A percentile compares a stretch with the other conserved stretches of the same genome.
These are phyloP conservation scores for Campoletis raptor DNA, from an alignment of 2,888 invertebrate genomes.

Conservation along the genomic window DNA sequence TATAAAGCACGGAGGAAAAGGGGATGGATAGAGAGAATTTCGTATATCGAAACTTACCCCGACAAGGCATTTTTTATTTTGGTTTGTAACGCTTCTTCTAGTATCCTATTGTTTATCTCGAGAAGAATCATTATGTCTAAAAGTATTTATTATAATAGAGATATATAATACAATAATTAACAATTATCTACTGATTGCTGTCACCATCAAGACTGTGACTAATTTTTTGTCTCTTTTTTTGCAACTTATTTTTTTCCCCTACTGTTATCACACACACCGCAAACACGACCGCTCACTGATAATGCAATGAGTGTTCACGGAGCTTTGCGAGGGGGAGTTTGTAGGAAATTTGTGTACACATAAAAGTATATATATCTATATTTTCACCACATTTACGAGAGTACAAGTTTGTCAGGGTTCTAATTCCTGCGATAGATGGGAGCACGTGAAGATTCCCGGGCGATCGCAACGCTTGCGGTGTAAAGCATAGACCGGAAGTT, in stretches of 20 bases:
- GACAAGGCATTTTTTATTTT: conserved; percentile 98
- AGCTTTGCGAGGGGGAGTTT: neutral
- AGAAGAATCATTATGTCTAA: conserved; percentile 93
- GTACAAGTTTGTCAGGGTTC: neutral
- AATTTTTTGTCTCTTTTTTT: conserved; percentile 69
- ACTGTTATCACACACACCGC: conserved; percentile 16
- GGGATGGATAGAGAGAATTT: conserved; percentile 8
- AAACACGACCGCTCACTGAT: conserved; percentile 50
- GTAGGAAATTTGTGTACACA: neutral
- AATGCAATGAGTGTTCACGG: conserved; percentile 23
- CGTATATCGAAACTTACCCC: conserved; percentile 90
- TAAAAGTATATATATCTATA: neutral
- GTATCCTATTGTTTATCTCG: conserved; percentile 99
- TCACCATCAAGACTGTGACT: conserved; percentile 79
- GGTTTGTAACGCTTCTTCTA: conserved; percentile 97
- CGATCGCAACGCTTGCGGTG: neutral
- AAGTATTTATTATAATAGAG: conserved; percentile 69
- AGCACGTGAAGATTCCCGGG: neutral
- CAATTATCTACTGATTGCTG: conserved; percentile 79
- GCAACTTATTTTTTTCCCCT: conserved; percentile 36
- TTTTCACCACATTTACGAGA: neutral
- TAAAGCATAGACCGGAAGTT: neutral
- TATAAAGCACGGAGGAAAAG: conserved; percentile 1
- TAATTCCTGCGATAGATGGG: neutral
- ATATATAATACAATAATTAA: conserved; percentile 79